phyloP scores from a whole-genome alignment of 1,140 invertebrate species.

The Pseudobourletiella spinata region DNA sequence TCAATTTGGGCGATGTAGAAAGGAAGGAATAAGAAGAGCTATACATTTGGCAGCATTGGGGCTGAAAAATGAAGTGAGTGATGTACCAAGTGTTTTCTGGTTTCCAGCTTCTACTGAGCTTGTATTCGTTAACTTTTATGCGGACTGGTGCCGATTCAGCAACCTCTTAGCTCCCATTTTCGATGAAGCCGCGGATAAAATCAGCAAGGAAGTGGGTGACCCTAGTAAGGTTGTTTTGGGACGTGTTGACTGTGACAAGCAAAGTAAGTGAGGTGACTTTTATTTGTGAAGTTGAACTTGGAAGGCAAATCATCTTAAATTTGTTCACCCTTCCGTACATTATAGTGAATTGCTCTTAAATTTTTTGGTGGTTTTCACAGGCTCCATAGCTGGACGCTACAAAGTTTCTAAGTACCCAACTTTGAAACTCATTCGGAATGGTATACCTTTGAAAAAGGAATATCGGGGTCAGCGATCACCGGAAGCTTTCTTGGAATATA shows the following conservation, averaged over 20 bases:
- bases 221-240: slow-evolving; percentile 80
- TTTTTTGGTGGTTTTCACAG: too few relatives aligned
- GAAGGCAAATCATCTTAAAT: too few relatives aligned
- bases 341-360: too few relatives aligned
- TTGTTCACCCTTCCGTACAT: too few relatives aligned
- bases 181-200: slow-evolving; percentile 86
- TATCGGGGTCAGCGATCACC: slow-evolving; percentile 75
- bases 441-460: slow-evolving; percentile 85
- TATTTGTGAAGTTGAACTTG: too few relatives aligned
- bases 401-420: slow-evolving; percentile 98
- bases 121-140: slow-evolving; percentile 98
- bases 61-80: neutral
- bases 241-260: slow-evolving; percentile 93
- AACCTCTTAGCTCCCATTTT: slow-evolving; percentile 93
- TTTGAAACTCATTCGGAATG: slow-evolving; percentile 90
- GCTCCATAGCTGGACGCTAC: slow-evolving; percentile 72
- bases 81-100: slow-evolving; percentile 34
- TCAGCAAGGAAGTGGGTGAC: slow-evolving; percentile 68
- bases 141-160: slow-evolving; percentile 93
- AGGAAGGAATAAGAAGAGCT: neutral
- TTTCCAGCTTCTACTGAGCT: slow-evolving; percentile 87
- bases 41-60: too few relatives aligned
- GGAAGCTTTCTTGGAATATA: slow-evolving; percentile 78
- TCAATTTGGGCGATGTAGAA: neutral
- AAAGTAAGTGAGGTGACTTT: slow-evolving; percentile 70